Evolutionary conservation across 2,888 invertebrate genomes (phyloP).

Genomic region (Tridacna gigas): DNA sequence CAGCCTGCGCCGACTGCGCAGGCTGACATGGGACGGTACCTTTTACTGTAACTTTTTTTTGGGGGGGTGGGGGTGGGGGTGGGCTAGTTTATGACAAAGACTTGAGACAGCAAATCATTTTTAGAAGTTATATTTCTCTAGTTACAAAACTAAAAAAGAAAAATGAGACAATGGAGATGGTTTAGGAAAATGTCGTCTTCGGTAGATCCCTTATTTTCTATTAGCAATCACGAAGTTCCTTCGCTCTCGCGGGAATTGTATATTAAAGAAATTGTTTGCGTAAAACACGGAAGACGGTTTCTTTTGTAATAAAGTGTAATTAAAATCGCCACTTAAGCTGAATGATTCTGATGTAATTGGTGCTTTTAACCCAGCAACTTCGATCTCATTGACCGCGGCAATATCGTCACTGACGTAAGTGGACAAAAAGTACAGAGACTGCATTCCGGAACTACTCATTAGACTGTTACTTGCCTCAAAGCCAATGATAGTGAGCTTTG

Average conservation of each 20-base stretch:
- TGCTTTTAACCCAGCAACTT: conserved; percentile 10
- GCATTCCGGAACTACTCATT: conserved; percentile 8
- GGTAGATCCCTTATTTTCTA: too few species aligned
- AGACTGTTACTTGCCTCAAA: conserved; percentile 15
- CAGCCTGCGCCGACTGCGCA: too few species aligned
- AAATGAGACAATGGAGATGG: too few species aligned
- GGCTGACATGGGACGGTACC: too few species aligned
- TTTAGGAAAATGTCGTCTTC: too few species aligned
- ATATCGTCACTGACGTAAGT: conserved; percentile 44
- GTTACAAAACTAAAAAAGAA: too few species aligned
- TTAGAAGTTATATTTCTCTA: too few species aligned
- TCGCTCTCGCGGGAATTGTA: conserved; percentile 30
- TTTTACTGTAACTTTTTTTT: too few species aligned
- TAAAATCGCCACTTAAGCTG: conserved; percentile 33
- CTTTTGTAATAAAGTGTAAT: conserved; percentile 40
- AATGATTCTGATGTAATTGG: conserved; percentile 26
- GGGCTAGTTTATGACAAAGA: too few species aligned
- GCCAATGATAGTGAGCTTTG: conserved; percentile 39
- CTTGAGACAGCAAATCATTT: too few species aligned
- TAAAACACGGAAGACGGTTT: conserved; percentile 41
- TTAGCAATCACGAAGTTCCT: too few species aligned
- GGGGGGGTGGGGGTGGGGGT: too few species aligned
- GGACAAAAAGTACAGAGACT: conserved; percentile 51
- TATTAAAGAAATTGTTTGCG: conserved; percentile 46
- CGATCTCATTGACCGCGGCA: conserved; percentile 53